A percentile compares a stretch with the other conserved stretches of the same genome.
These are phyloP conservation scores for Rhinolophus ferrumequinum DNA, from an alignment of 2,113 vertebrate species.

Conservation along the genomic window DNA sequence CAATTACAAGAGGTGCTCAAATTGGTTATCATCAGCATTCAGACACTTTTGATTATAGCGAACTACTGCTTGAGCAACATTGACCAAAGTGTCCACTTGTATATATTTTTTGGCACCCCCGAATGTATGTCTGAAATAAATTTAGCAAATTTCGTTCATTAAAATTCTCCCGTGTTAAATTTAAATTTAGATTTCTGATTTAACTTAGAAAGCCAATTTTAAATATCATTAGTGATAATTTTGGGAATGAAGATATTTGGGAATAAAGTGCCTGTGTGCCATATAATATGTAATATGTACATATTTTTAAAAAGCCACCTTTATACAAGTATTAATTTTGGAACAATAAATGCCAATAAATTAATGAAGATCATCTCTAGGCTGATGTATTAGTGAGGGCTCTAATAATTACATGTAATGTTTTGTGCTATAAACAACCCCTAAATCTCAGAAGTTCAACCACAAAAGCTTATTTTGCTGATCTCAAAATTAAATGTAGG, in stretches of 20 bases:
- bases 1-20: too few species aligned
- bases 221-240: conserved; percentile 28
- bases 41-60: too few species aligned
- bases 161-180: background rate
- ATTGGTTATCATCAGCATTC: too few species aligned
- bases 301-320: background rate
- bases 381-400: background rate
- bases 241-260: background rate
- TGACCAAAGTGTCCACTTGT: too few species aligned
- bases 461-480: background rate
- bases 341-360: conserved; percentile 41
- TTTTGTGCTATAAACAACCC: background rate
- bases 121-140: background rate
- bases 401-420: conserved; percentile 29
- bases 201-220: conserved; percentile 44
- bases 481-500: background rate
- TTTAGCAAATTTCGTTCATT: conserved; percentile 2
- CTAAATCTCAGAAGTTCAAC: conserved; percentile 1
- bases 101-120: too few species aligned
- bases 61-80: too few species aligned
- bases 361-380: background rate
- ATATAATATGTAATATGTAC: background rate
- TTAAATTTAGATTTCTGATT: conserved; percentile 54
- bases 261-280: background rate
- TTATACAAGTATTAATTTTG: conserved; percentile 35